Evolutionary conservation across 2,797 vertebrate genomes (phyloP).

Genomic region (Hydrophis major): DNA sequence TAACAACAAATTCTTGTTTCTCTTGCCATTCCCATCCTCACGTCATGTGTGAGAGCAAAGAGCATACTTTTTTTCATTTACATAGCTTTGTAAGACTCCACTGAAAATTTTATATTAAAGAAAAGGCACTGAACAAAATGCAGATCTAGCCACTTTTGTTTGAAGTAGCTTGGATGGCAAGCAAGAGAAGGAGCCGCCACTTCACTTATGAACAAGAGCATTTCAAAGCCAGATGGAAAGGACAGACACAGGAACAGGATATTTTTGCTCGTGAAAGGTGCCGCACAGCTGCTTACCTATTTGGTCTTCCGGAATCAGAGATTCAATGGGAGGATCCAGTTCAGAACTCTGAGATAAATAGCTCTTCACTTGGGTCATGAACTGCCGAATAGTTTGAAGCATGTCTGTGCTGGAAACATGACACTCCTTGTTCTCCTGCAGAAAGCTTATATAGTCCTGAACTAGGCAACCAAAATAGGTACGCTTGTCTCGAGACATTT

Average conservation of each 20-base stretch:
- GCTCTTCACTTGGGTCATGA: constrained; percentile 97
- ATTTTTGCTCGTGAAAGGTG: not conserved
- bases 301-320: constrained; percentile 92
- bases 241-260: not conserved
- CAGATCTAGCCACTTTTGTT: not conserved
- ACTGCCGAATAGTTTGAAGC: constrained; percentile 92
- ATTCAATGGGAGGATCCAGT: constrained; percentile 91
- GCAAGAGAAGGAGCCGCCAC: not conserved
- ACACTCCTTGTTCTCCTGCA: constrained; percentile 92
- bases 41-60: not conserved
- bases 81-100: not conserved
- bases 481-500: constrained; percentile 88
- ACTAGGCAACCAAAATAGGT: constrained; percentile 96
- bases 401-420: constrained; percentile 90
- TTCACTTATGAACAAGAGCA: constrained; percentile 3
- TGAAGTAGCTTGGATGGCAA: not conserved
- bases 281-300: constrained; percentile 80
- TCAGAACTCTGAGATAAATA: constrained; percentile 94
- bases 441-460: constrained; percentile 93
- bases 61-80: not conserved
- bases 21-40: not conserved
- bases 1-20: not conserved
- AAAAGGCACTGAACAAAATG: not conserved
- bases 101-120: too few relatives aligned
- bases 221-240: not conserved